A percentile compares a stretch with the other conserved stretches of the same genome.
These are phyloP conservation scores for Cephonodes hylas DNA, from an alignment of 2,888 invertebrate species.

Conservation along the genomic window DNA sequence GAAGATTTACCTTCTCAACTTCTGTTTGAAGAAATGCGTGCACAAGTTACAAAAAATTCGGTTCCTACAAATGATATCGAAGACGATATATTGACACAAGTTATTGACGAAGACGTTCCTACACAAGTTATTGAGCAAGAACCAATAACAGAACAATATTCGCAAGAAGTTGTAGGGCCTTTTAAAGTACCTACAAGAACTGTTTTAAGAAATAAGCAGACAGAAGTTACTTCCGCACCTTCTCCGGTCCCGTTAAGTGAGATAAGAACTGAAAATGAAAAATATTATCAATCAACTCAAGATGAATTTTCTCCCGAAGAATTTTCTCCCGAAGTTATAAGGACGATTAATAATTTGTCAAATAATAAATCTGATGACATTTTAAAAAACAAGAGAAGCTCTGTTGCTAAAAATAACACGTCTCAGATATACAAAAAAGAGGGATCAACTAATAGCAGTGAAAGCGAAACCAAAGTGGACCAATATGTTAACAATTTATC, in stretches of 20 bases:
- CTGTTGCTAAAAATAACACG: constrained; percentile 22
- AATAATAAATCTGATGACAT: constrained; percentile 29
- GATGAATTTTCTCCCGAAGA: constrained; percentile 63
- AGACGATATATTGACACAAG: constrained; percentile 53
- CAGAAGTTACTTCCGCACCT: constrained; percentile 33
- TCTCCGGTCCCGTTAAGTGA: constrained; percentile 21
- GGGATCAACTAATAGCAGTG: constrained; percentile 20
- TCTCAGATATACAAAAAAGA: constrained; percentile 25
- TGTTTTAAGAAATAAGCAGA: constrained; percentile 49
- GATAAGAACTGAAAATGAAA: constrained; percentile 24
- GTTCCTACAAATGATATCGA: constrained; percentile 22
- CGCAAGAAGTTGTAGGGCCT: constrained; percentile 41
- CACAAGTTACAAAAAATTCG: constrained; percentile 18
- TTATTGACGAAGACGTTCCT: constrained; percentile 42
- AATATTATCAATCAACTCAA: constrained; percentile 65
- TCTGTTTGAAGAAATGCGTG: constrained; percentile 26
- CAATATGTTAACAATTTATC: constrained; percentile 39
- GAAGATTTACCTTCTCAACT: constrained; percentile 56
- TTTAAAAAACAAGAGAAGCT: not conserved
- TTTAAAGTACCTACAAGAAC: constrained; percentile 63
- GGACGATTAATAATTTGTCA: constrained; percentile 1
- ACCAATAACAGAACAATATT: constrained; percentile 18
- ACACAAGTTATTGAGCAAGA: constrained; percentile 51
- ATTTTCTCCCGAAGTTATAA: constrained; percentile 20
- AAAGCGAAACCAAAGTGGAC: constrained; percentile 33